Evolutionary conservation across 2,113 vertebrate species (phyloP).

Genomic region (Protobothrops flavoviridis): DNA sequence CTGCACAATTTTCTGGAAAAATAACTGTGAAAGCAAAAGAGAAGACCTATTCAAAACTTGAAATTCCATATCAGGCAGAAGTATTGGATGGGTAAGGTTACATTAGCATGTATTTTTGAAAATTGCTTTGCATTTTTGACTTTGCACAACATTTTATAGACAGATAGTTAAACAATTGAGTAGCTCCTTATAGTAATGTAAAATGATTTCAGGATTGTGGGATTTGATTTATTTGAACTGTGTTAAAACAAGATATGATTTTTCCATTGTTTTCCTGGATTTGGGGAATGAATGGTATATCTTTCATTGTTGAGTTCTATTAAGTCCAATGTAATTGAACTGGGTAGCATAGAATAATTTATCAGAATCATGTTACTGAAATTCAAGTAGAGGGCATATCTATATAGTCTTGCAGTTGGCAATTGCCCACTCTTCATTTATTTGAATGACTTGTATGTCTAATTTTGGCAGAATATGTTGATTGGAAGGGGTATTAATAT

Average conservation of each 20-base stretch:
- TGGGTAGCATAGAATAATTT: neutral
- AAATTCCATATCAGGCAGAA: slow-evolving; percentile 98
- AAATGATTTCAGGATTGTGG: neutral
- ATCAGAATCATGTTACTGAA: neutral
- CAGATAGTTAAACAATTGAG: neutral
- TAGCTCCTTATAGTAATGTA: neutral
- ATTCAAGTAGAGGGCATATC: neutral
- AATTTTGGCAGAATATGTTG: neutral
- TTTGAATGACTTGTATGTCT: neutral
- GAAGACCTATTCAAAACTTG: slow-evolving; percentile 98
- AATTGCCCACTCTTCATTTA: neutral
- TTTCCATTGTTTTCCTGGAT: neutral
- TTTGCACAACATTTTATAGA: neutral
- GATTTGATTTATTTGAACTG: neutral
- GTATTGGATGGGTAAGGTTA: slow-evolving; percentile 93
- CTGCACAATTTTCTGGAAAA: slow-evolving; percentile 93
- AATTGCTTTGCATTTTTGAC: neutral
- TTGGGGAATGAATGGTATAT: neutral
- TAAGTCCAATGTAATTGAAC: neutral
- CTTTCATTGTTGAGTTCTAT: neutral
- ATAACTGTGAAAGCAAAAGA: slow-evolving; percentile 99
- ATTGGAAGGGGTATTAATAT: neutral
- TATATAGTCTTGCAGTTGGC: neutral
- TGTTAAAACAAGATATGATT: neutral
- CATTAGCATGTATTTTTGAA: neutral